These are phyloP conservation scores for Toxostoma redivivum DNA, from an alignment of 2,113 vertebrate genomes.

Conservation along the genomic window DNA sequence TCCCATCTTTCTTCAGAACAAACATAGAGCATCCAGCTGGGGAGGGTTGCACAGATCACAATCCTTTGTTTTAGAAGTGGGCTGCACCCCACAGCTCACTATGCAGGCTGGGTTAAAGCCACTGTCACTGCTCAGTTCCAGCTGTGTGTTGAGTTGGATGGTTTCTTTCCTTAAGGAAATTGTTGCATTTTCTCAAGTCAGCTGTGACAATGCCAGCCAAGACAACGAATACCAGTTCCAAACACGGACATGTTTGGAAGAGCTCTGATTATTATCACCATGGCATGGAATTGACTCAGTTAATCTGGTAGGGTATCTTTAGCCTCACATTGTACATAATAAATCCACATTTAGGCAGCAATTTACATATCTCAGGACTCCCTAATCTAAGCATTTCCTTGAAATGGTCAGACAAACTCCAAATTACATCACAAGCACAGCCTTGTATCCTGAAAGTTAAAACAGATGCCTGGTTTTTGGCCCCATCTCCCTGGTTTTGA, in stretches of 20 bases:
- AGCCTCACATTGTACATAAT: rapidly evolving
- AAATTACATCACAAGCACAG: neutral
- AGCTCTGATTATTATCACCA: neutral
- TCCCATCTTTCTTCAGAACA: neutral
- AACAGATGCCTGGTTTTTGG: neutral
- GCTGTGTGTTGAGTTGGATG: neutral
- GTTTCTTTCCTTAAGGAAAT: neutral
- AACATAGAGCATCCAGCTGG: neutral
- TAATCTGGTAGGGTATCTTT: neutral
- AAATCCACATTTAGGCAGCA: neutral
- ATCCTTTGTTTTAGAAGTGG: neutral
- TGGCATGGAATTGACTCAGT: neutral
- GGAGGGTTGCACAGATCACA: neutral
- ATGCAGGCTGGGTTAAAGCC: neutral
- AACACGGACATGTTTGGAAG: neutral
- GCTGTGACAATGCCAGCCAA: neutral
- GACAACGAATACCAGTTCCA: neutral
- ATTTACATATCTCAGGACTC: neutral
- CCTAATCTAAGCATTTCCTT: neutral
- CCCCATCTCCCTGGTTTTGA: neutral
- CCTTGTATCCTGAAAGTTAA: neutral
- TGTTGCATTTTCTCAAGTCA: neutral
- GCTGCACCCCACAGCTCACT: neutral
- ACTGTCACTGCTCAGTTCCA: neutral
- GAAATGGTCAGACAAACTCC: neutral